phyloP scores from a whole-genome alignment of 2,797 vertebrate genomes.

The Sardinella longiceps region DNA sequence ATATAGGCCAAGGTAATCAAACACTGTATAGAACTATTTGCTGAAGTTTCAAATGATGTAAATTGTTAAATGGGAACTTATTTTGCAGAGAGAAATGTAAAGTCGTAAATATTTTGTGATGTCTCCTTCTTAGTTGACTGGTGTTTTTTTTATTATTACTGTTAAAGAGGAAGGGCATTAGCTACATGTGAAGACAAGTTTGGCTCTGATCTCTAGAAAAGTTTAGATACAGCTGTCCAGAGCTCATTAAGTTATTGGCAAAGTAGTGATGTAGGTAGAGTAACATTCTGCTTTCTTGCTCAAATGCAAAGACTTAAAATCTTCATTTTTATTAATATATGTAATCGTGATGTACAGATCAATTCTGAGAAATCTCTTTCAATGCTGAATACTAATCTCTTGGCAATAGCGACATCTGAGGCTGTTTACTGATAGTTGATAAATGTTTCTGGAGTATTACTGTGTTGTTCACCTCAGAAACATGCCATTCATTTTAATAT shows the following conservation, averaged over 20 bases:
- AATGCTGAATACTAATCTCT: neutral
- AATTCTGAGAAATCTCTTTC: slow-evolving; percentile 3
- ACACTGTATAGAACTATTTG: neutral
- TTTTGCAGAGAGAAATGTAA: neutral
- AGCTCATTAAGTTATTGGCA: neutral
- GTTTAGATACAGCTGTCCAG: neutral
- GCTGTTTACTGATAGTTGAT: neutral
- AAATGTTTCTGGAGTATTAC: neutral
- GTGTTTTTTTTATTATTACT: neutral
- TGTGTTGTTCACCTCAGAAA: neutral
- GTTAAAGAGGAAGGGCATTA: neutral
- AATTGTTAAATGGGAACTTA: neutral
- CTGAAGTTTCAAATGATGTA: neutral
- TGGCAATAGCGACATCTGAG: slow-evolving; percentile 11
- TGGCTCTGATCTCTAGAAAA: neutral
- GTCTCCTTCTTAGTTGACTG: slow-evolving; percentile 7
- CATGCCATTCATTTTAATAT: neutral
- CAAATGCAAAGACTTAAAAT: neutral
- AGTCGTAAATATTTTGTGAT: neutral
- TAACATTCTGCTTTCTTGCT: neutral
- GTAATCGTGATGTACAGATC: slow-evolving; percentile 15
- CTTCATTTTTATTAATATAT: slow-evolving; percentile 3
- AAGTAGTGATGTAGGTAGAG: neutral
- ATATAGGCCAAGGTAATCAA: too few relatives aligned
- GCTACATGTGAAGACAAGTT: neutral